Percentiles rank a stretch among this genome's conserved stretches.
Evolutionary conservation across 2,888 invertebrate genomes (phyloP).

Genomic region (Priocnemis perturbator): DNA sequence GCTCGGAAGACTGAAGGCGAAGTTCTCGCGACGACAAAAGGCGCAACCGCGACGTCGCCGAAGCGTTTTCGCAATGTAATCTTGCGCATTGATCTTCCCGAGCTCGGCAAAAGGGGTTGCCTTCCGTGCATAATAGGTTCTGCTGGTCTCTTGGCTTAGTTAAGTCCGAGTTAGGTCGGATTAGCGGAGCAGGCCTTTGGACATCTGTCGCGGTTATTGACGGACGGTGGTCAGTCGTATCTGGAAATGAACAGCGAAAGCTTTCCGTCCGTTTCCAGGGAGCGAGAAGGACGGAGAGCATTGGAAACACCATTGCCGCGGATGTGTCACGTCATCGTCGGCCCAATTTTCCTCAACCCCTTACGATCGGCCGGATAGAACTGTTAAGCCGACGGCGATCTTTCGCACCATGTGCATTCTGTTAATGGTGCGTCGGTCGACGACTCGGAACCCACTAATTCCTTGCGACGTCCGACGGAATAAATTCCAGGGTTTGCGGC

Average conservation of each 20-base stretch:
- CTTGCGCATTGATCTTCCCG: conserved; percentile 72
- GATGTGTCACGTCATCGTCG: conserved; percentile 45
- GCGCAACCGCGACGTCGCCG: conserved; percentile 51
- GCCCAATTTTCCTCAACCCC: too few species aligned
- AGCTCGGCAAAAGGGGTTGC: conserved; percentile 66
- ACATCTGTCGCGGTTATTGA: conserved; percentile 72
- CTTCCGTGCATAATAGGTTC: conserved; percentile 70
- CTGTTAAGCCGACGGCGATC: too few species aligned
- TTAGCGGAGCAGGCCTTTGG: conserved; percentile 67
- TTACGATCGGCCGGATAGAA: too few species aligned
- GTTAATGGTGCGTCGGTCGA: too few species aligned
- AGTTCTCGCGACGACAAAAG: conserved; percentile 52
- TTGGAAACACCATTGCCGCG: not conserved
- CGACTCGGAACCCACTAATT: too few species aligned
- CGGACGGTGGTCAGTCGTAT: conserved; percentile 71
- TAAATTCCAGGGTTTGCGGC: too few species aligned
- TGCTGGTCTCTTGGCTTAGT: conserved; percentile 70
- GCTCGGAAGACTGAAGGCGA: too few species aligned
- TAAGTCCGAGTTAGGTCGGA: conserved; percentile 72
- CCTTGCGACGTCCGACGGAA: too few species aligned
- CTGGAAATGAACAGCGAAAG: conserved; percentile 72
- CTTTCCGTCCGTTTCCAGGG: conserved; percentile 42
- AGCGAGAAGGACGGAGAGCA: too few species aligned
- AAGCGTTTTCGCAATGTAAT: conserved; percentile 73
- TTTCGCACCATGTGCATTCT: too few species aligned